phyloP scores from a whole-genome alignment of 2,888 invertebrate species.

The Camponotus fellah region DNA sequence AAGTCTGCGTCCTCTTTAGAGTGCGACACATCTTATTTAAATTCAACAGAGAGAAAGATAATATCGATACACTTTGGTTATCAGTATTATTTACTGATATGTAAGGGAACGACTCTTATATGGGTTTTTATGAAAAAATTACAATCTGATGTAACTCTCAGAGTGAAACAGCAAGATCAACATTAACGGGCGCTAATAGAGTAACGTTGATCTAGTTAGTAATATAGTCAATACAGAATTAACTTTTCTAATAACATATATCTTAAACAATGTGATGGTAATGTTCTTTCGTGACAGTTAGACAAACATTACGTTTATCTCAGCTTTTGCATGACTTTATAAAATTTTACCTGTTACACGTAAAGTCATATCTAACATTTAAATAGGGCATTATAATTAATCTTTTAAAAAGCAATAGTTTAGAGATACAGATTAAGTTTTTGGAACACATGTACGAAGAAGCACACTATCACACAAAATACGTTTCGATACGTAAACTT shows the following conservation, averaged over 20 bases:
- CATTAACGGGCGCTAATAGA: not conserved
- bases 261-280: conserved; percentile 5
- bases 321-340: conserved; percentile 5
- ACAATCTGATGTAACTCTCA: conserved; percentile 43
- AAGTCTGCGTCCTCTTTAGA: conserved; percentile 46
- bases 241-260: conserved; percentile 11
- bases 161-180: conserved; percentile 31
- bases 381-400: conserved; percentile 4
- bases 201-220: conserved; percentile 35
- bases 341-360: conserved; percentile 14
- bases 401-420: conserved; percentile 1
- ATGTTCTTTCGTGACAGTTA: conserved; percentile 6
- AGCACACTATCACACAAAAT: conserved; percentile 71
- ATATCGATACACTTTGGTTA: conserved; percentile 15
- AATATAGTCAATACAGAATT: conserved; percentile 22
- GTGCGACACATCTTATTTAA: conserved; percentile 56
- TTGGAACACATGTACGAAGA: conserved; percentile 45
- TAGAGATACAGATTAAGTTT: conserved; percentile 32
- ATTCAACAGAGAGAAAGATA: conserved; percentile 24
- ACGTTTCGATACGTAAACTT: conserved; percentile 55
- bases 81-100: conserved; percentile 55
- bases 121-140: conserved; percentile 31
- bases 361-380: not conserved
- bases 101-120: not conserved
- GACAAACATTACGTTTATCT: conserved; percentile 5